phyloP scores from a whole-genome alignment of 2,797 vertebrate genomes.

The Linurgus olivaceus region DNA sequence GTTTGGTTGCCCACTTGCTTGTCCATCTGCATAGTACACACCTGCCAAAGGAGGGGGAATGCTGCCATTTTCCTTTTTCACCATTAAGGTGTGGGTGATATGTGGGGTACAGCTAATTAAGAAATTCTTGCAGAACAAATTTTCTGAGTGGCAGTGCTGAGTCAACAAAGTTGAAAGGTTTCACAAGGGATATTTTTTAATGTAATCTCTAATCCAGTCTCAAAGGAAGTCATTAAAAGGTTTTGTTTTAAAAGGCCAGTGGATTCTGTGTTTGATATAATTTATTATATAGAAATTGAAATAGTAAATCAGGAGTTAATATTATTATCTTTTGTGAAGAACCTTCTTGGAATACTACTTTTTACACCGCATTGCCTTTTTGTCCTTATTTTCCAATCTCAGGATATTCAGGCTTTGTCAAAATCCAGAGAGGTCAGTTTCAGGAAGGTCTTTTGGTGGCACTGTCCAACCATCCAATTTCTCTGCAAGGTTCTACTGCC shows the following conservation, averaged over 20 bases:
- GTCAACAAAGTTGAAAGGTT: neutral
- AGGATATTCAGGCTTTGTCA: neutral
- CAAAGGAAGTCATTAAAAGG: neutral
- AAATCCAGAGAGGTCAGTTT: neutral
- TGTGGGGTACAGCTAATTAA: neutral
- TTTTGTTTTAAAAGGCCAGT: constrained; percentile 15
- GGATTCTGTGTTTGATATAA: neutral
- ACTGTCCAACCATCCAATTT: neutral
- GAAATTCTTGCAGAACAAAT: neutral
- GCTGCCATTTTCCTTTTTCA: neutral
- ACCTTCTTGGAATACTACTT: fast-evolving
- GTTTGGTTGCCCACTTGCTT: neutral
- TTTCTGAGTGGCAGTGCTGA: neutral
- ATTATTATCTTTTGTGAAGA: neutral
- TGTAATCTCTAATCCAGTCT: neutral
- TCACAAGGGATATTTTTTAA: neutral
- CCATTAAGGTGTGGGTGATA: neutral
- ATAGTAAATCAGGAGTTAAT: neutral
- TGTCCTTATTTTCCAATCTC: neutral
- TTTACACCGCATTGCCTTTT: neutral
- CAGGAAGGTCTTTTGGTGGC: neutral
- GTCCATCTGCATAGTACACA: neutral
- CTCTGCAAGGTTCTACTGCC: neutral
- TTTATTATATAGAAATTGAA: neutral
- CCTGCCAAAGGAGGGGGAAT: neutral